Evolutionary conservation across 2,888 invertebrate genomes (phyloP), one percentile per base, ranked within the genome.

Genomic region (Alcis repandata): DNA sequence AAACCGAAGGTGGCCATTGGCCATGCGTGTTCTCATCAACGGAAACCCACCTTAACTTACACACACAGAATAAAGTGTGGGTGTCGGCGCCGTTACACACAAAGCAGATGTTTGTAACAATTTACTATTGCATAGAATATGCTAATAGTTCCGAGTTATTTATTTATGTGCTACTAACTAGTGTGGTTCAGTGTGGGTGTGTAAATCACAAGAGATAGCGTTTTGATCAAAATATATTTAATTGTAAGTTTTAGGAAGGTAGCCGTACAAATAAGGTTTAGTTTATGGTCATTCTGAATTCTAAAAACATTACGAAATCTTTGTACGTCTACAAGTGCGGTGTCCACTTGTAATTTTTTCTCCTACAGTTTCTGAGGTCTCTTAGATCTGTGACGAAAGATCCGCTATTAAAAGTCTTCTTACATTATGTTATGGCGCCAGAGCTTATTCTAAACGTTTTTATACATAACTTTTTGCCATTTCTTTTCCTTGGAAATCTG

Each of bases 131-230:
- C 43, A 32, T 43, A 49, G 62, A 62, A 59, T 51, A 57, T 60
- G 59, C 70, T 59, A 67, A 70, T 62, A 49, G 40, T 54, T 58
- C 13, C 10, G n/a, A 27, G 8, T 54, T 41, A 63, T 61, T 59
- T 59, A 63, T 67, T 59, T 46, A 64, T 54, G 20, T 15, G 45
- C 46, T 45, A 63, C 59, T 66, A 66, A 70, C 48, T 52, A 63
- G 58, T 32, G 53, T 60, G 33, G 46, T 33, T 33, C 33, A 53
- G 27, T 49, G 10, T 13, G 36, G 13, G 17, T 9, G 0, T 9
- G 0, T 56, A 62, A 27, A 40, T n/a, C 19, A 20, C n/a, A 58
- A 49, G 38, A n/a, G 4, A 7, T 15, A 56, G 66, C 63, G 69
- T 7, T 27, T 51, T 15, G 33, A 10, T 2, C 9, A n/a, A n/a